Base-by-base conservation (phyloP, 2,113 vertebrate species). In the Chrysemys picta region DNA sequence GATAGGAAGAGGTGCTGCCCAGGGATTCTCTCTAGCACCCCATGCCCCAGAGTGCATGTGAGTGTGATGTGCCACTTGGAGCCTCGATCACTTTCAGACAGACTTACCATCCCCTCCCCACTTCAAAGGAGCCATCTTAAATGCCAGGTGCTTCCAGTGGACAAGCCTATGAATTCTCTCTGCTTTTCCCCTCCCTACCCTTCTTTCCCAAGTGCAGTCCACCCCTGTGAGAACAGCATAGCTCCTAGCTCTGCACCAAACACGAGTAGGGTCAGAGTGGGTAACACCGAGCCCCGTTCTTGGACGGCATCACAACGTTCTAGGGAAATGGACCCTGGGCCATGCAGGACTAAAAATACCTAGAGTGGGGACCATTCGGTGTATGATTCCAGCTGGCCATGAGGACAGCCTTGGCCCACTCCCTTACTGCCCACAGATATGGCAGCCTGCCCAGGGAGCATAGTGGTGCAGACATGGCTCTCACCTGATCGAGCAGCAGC, bases 401-500 rank as follows among this genome's bases (percentile, higher is more conserved):
- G 4, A 38, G 35, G 8, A 38, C 19, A 72, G 17, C 65, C n/a
- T 22, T 38, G 35, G 65, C 35, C 65, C n/a, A 38, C 65, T 38
- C 38, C 8, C 0, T 45, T 62, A 62, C 14, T 52, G 79, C 75
- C 42, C 42, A 27, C 6, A 47, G 42, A 78, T 47, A 27, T 78
- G 42, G 45, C 42, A 78, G 38, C 65, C 85, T 81, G 29, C 8
- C 53, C 50, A 62, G 76, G 75, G 65, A 85, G 80, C 47, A 80
- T 65, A 53, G 16, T 89, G 59, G 38, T 24, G 11, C 78, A 94
- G 57, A 83, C 31, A 27, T 49, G 49, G 42, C 24, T 91, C 97
- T 96, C 95, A 99, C 99, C 99, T 99, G 99, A 5, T 99, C 99
- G 3, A 99, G 98, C 5, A 99, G 97, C 94, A 99, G 96, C 91